Evolutionary conservation across 2,888 invertebrate species (phyloP).

Genomic region (Tetramorium bicarinatum): DNA sequence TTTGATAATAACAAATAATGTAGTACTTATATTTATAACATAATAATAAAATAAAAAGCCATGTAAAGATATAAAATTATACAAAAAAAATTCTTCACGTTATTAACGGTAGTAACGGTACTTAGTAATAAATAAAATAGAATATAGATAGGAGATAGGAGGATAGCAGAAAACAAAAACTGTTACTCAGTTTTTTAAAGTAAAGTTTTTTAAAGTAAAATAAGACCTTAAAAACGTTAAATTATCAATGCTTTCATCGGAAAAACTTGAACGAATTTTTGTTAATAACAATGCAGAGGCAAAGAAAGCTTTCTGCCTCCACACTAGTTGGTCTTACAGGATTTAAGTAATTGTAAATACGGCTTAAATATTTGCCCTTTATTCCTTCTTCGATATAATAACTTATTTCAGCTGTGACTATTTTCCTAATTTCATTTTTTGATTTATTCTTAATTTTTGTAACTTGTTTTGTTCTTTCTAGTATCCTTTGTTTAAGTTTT

Average conservation of each 20-base stretch:
- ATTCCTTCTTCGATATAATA: slow-evolving; percentile 2
- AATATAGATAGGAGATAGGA: not conserved
- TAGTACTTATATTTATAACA: not conserved
- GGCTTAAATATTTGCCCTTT: slow-evolving; percentile 5
- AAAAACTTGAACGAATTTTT: not conserved
- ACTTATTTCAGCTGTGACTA: not conserved
- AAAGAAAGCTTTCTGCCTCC: slow-evolving; percentile 2
- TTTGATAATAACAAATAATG: too few relatives aligned
- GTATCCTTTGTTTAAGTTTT: slow-evolving; percentile 13
- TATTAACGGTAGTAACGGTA: not conserved
- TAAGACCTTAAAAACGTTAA: slow-evolving; percentile 9
- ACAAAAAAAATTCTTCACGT: not conserved
- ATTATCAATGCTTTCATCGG: slow-evolving; percentile 2
- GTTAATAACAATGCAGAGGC: slow-evolving; percentile 6
- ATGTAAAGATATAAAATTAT: not conserved
- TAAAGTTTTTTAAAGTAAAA: not conserved
- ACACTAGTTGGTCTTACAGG: slow-evolving; percentile 10
- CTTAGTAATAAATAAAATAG: not conserved
- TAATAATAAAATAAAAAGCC: slow-evolving; percentile 1
- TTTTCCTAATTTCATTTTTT: slow-evolving; percentile 4
- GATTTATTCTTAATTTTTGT: not conserved
- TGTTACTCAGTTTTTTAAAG: not conserved
- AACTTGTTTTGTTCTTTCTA: slow-evolving; percentile 1
- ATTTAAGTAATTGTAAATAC: slow-evolving; percentile 1
- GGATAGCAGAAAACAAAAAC: not conserved